Conservation (phyloP, 1,140 invertebrate species). For the Tetraneura akinire region DNA sequence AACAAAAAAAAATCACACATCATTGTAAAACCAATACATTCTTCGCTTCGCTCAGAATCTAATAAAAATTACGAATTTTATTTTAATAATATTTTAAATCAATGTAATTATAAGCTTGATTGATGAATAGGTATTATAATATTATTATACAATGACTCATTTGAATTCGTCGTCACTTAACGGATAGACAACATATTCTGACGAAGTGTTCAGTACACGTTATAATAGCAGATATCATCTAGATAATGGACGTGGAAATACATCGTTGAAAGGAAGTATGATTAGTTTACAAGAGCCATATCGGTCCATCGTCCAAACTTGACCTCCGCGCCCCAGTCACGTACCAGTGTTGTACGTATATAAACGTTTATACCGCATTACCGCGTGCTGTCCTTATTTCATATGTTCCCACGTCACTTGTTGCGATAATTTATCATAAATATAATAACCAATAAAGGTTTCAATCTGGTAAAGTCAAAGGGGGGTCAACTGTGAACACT, state of each 20-base stretch:
- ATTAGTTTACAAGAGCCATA: conserved; percentile 12
- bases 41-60: too few species aligned
- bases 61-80: too few species aligned
- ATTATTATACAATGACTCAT: too few species aligned
- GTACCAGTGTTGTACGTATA: too few species aligned
- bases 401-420: conserved; percentile 31
- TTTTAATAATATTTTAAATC: too few species aligned
- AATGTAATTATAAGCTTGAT: too few species aligned
- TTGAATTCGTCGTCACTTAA: neutral
- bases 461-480: neutral
- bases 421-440: conserved; percentile 44
- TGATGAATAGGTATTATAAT: too few species aligned
- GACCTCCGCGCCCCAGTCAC: conserved; percentile 29
- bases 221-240: neutral
- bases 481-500: neutral
- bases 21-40: too few species aligned
- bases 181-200: neutral
- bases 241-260: conserved; percentile 10
- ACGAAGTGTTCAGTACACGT: neutral
- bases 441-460: neutral
- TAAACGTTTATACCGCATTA: too few species aligned
- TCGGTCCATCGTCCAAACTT: conserved; percentile 10
- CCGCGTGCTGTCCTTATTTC: neutral
- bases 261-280: conserved; percentile 1
- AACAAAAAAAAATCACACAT: too few species aligned